Percentiles rank a stretch among this genome's conserved stretches.
phyloP scores from a whole-genome alignment of 1,140 invertebrate genomes.

The Pygmarrhopalites habei region DNA sequence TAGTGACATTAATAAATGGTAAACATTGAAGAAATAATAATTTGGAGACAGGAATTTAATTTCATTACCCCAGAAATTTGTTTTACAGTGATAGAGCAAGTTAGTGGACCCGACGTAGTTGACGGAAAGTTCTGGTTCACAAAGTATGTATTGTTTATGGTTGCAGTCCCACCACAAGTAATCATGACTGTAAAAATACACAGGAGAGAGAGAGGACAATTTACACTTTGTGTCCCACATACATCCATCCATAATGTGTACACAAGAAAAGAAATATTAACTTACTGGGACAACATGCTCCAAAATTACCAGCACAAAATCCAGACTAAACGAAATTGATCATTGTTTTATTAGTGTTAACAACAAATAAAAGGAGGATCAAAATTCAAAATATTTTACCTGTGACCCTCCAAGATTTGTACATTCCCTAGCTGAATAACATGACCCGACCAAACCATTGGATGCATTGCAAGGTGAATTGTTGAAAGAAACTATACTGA shows the following conservation, averaged over 20 bases:
- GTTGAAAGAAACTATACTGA: constrained; percentile 37
- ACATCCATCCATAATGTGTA: too few species aligned
- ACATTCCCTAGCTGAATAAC: constrained; percentile 35
- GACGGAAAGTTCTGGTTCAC: constrained; percentile 73
- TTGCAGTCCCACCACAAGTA: constrained; percentile 64
- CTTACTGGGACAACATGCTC: constrained; percentile 35
- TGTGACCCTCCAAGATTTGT: constrained; percentile 19
- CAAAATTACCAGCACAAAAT: constrained; percentile 38
- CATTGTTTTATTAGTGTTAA: too few species aligned
- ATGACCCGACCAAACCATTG: constrained; percentile 27
- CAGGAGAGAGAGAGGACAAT: too few species aligned
- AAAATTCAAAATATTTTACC: too few species aligned
- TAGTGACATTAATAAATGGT: not conserved
- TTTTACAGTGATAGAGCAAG: constrained; percentile 58
- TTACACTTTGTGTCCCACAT: too few species aligned
- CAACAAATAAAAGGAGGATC: too few species aligned
- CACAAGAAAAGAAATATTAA: too few species aligned
- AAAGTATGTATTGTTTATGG: constrained; percentile 77
- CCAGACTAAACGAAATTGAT: too few species aligned
- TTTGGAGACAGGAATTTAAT: too few species aligned
- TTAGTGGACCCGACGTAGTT: constrained; percentile 52
- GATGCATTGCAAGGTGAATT: constrained; percentile 35
- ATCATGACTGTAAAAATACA: not conserved
- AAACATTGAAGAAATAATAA: not conserved
- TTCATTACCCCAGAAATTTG: constrained; percentile 52